Conservation (phyloP, 2,888 invertebrate genomes). For the Palloptera scutellata region DNA sequence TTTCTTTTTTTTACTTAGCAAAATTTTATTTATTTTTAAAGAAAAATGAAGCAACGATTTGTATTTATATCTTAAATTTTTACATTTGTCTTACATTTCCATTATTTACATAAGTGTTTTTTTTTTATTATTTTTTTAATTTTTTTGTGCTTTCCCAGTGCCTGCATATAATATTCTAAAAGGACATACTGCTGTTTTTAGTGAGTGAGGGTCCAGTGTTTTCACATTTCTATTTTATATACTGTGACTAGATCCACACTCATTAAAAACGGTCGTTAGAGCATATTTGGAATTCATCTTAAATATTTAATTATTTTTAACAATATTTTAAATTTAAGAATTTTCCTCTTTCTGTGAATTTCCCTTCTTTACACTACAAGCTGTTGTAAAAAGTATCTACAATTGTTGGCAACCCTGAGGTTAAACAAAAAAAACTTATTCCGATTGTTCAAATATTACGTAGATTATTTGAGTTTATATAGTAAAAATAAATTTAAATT, state of each 20-base stretch:
- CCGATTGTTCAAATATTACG: not conserved
- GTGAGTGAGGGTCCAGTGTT: slow-evolving; percentile 66
- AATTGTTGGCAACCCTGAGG: slow-evolving; percentile 14
- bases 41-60: slow-evolving; percentile 2
- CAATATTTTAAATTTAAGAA: no score
- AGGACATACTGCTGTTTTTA: slow-evolving; percentile 60
- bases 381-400: no score
- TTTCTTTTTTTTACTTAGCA: slow-evolving; percentile 11
- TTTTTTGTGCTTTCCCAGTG: not conserved
- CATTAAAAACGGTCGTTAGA: slow-evolving; percentile 64
- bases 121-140: not conserved
- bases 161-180: not conserved
- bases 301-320: no score
- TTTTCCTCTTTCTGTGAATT: no score
- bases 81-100: slow-evolving; percentile 9
- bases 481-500: no score
- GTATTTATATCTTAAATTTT: slow-evolving; percentile 9
- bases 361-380: no score
- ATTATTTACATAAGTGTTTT: slow-evolving; percentile 5
- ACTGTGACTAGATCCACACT: slow-evolving; percentile 67
- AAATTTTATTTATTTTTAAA: slow-evolving; percentile 16
- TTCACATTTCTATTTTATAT: slow-evolving; percentile 59
- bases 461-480: no score
- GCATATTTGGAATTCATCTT: slow-evolving; percentile 34
- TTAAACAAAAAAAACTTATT: no score